Evolutionary conservation across 1,140 invertebrate species (phyloP).

Genomic region (Stenopsyche tienmushanensis): DNA sequence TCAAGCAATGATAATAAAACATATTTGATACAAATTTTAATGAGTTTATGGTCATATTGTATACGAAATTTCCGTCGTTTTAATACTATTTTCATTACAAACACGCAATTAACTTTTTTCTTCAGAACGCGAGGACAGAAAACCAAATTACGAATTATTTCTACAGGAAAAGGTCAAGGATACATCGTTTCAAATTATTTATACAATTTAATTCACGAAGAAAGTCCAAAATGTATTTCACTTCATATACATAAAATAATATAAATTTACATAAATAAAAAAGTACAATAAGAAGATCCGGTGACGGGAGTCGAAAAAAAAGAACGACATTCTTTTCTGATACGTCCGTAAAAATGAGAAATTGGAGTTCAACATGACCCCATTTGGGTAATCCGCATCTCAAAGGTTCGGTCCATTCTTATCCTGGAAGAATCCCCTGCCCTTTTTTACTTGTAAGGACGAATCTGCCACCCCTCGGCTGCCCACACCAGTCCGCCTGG

Average conservation of each 20-base stretch:
- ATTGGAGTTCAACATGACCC: constrained; percentile 28
- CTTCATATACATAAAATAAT: not conserved
- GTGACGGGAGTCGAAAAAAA: not conserved
- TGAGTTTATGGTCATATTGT: too few relatives aligned
- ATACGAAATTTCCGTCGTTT: too few relatives aligned
- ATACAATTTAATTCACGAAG: too few relatives aligned
- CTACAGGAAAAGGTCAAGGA: too few relatives aligned
- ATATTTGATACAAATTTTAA: too few relatives aligned
- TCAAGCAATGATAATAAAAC: too few relatives aligned
- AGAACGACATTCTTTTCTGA: constrained; percentile 21
- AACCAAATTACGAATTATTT: too few relatives aligned
- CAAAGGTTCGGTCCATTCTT: constrained; percentile 25
- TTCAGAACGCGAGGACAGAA: too few relatives aligned
- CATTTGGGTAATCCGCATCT: constrained; percentile 29
- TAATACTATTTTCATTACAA: too few relatives aligned
- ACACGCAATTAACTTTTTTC: too few relatives aligned
- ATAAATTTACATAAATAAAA: constrained; percentile 1
- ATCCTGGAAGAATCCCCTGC: not conserved
- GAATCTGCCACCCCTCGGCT: not conserved
- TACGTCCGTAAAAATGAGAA: constrained; percentile 30
- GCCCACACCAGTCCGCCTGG: not conserved
- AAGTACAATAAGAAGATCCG: not conserved
- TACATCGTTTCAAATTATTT: too few relatives aligned
- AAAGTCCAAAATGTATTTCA: too few relatives aligned
- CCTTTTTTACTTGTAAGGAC: not conserved